These are phyloP conservation scores for Coelopa pilipes DNA, from an alignment of 2,888 invertebrate genomes.

Conservation along the genomic window DNA sequence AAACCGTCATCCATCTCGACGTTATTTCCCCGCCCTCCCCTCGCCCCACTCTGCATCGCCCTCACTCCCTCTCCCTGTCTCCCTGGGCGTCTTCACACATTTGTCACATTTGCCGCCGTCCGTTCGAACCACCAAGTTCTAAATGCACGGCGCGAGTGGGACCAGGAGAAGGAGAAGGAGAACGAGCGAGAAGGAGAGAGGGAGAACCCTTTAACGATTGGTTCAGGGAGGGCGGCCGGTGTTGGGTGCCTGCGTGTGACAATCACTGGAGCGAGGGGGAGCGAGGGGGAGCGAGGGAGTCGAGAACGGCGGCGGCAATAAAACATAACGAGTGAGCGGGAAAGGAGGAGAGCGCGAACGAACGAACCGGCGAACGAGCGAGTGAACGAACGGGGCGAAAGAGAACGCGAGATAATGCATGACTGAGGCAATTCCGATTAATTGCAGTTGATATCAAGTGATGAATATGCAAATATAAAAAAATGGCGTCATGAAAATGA, in stretches of 20 bases:
- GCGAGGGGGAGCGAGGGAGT: background rate
- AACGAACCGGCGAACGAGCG: too few relatives aligned
- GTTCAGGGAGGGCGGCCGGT: background rate
- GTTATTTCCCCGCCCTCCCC: conserved; percentile 6
- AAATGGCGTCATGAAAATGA: conserved; percentile 14
- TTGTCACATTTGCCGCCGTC: conserved; percentile 51
- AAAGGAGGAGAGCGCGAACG: too few relatives aligned
- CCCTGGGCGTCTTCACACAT: conserved; percentile 46
- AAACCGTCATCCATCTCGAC: conserved; percentile 19
- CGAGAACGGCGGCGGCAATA: background rate
- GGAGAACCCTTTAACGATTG: background rate
- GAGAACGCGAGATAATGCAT: conserved; percentile 21
- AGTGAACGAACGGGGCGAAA: background rate
- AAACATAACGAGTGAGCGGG: too few relatives aligned
- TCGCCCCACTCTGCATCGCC: conserved; percentile 32
- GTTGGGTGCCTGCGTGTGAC: too few relatives aligned
- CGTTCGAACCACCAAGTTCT: conserved; percentile 42
- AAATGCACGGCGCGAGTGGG: conserved; percentile 35
- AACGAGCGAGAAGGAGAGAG: background rate
- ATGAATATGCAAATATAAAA: conserved; percentile 31
- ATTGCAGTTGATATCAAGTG: conserved; percentile 37
- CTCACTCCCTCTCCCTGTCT: conserved; percentile 40
- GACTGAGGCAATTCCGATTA: conserved; percentile 39
- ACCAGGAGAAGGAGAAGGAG: conserved; percentile 3
- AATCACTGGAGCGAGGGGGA: background rate